Evolutionary conservation across 2,113 vertebrate genomes (phyloP), one percentile per base, ranked within the genome.

Genomic region (Heteronetta atricapilla): DNA sequence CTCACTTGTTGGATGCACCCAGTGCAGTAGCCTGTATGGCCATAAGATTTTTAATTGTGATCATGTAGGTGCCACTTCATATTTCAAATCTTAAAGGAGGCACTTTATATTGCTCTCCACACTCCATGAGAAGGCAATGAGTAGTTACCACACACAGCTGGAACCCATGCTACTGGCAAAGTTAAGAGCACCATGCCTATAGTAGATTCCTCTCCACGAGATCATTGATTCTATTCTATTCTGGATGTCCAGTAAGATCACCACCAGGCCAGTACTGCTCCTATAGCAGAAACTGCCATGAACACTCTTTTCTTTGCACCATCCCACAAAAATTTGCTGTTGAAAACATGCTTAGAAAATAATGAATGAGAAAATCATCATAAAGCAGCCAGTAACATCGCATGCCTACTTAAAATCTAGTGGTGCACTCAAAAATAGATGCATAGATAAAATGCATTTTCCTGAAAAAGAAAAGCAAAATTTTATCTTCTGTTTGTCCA

Each of bases 91-190:
- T 52, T 64, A 70, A 80, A 68, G 59, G 31, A 58, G 66, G 40
- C 42, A 34, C n/a, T 34, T n/a, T 53, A 3, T 16, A 25, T 14
- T 60, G 38, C 31, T 81, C 60, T 60, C 72, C 31, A 26, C 42
- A 33, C 36, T 46, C 63, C 78, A 46, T 31, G 46, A 14, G 67
- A 52, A 89, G 31, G 22, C 21, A 79, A n/a, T 52, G 44, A 28
- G 44, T 80, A 1, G 3, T 53, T 80, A 50, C 0, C 0, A 56
- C 0, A 2, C 34, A 64, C 18, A 40, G n/a, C 19, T 58, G 74
- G 55, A 76, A 15, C 13, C 31, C 12, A 17, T 11, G 67, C 34
- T 0, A 0, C 76, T 83, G 42, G 62, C 40, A 76, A 82, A 87
- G 42, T 88, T 60, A 72, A 72, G 33, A 42, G 50, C 46, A 80